Percentiles rank a stretch among this genome's conserved stretches.
Evolutionary conservation across 2,888 invertebrate genomes (phyloP).

Genomic region (Cactoblastis cactorum): DNA sequence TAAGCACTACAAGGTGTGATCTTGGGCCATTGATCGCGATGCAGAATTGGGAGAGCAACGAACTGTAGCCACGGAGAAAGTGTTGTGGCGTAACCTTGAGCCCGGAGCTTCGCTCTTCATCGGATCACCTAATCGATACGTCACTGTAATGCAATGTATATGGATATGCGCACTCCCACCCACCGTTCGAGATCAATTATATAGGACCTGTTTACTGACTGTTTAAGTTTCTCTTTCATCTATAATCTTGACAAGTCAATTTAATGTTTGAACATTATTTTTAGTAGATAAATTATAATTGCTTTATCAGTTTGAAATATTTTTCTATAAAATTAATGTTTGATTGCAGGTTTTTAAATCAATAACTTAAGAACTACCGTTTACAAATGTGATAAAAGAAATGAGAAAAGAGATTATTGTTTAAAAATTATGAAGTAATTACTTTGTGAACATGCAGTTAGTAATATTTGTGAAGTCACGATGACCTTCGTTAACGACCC

Average conservation of each 20-base stretch:
- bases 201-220: constrained; percentile 14
- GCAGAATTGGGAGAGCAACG: constrained; percentile 75
- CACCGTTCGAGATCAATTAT: constrained; percentile 20
- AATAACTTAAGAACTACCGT: too few species aligned
- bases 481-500: constrained; percentile 33
- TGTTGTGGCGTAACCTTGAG: constrained; percentile 77
- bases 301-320: neutral
- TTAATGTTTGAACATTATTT: neutral
- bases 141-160: constrained; percentile 48
- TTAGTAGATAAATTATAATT: neutral
- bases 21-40: constrained; percentile 45
- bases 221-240: constrained; percentile 16
- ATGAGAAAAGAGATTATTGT: too few species aligned
- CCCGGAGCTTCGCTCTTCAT: constrained; percentile 64
- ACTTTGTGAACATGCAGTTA: too few species aligned
- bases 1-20: constrained; percentile 34
- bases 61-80: constrained; percentile 69
- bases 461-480: too few species aligned
- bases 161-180: constrained; percentile 26
- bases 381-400: too few species aligned
- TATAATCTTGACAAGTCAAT: neutral
- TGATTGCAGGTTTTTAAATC: too few species aligned
- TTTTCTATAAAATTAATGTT: neutral
- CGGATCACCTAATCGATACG: constrained; percentile 67
- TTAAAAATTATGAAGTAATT: too few species aligned